Base-by-base conservation (phyloP, 2,888 invertebrate genomes). In the Xanthia togata region DNA sequence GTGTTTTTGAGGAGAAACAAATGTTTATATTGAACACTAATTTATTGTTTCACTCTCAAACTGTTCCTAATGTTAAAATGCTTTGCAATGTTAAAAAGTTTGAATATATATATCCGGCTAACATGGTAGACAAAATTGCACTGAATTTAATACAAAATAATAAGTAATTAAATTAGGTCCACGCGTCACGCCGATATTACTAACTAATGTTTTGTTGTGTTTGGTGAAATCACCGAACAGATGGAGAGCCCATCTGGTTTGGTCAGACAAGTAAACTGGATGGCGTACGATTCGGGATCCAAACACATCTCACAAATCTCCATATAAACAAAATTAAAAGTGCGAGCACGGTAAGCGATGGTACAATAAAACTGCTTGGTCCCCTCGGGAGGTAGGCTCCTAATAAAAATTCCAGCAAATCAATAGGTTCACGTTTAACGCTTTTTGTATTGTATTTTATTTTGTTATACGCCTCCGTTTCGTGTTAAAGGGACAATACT, bases 331-430 rank as follows among this genome's bases (percentile, higher is more conserved):
- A 88, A 87, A 87, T 87, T 87, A 88, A 88, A 87, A 87, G 60
- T 75, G 65, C 75, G 41, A 35, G 62, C 78, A 68, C 87, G 76
- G 84, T 87, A 88, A 86, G 71, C 80, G 73, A 87, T 82, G 89
- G 88, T 89, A 90, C 94, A 95, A 95, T 95, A 95, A 94, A 93
- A 91, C 90, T 92, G 93, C 11, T 89, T 91, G 93, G 87, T 90
- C 91, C 93, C 92, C 87, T 81, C 77, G 90, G 92, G 91, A 94
- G 95, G 95, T 94, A 94, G 94, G 72, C 79, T 94, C 94, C 96
- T 96, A 96, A 96, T 96, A 96, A 96, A 96, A 96, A 96, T 96
- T 96, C 96, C 96, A 92, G 92, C 94, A 95, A 96, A 96, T 96
- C 96, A 96, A 96, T 96, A 96, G 94, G 94, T 95, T 95, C 94